Evolutionary conservation across 2,888 invertebrate genomes (phyloP), one percentile per base, ranked within the genome.

Genomic region (Latrodectus elegans): DNA sequence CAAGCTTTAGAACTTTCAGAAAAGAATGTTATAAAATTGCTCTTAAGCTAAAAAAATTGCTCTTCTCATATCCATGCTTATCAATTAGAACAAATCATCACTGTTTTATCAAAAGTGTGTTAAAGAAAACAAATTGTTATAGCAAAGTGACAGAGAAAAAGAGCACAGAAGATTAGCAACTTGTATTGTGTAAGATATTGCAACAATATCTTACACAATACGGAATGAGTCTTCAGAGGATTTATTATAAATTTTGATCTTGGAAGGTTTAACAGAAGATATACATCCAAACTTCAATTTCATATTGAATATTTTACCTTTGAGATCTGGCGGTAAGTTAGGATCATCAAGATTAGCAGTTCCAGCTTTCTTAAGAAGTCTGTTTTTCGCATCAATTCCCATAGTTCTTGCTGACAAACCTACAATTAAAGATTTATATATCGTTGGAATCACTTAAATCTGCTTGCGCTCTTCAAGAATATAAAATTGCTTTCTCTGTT

Each of bases 361-460:
- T 78, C 88, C 88, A 83, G 78, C 78, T 83, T 83, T 88, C 88
- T 88, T 88, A 77, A 77, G 76, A 26, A 88, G 79, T 83, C 83
- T 88, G 76, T 88, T 82, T 82, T 82, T 88, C 68, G 88, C 88
- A 88, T 88, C 88, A 78, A 88, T 88, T 78, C 88, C 88, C 88
- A 88, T 88, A 64, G 88, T 88, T 88, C 88, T 88, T 70, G 88
- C 82, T 22, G 82, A 83, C 11, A 88, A 68, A 88, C 88, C 88
- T 88, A 88, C 83, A 88, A 88, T 88, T 79, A 88, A 88, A 88
- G 86, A 86, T 84, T 84, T 84, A 84, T 72, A 74, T 65, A 84
- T 81, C 77, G 81, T 80, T 77, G 85, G 79, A 80, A 76, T 82
- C 68, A 83, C 82, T 75, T 52, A 68, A n/a, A 38, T 75, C 64